A percentile compares a stretch with the other conserved stretches of the same genome.
Evolutionary conservation across 53 echinoderm and acorn worm genomes (phyloP).

Genomic region (Luidia sarsii): DNA sequence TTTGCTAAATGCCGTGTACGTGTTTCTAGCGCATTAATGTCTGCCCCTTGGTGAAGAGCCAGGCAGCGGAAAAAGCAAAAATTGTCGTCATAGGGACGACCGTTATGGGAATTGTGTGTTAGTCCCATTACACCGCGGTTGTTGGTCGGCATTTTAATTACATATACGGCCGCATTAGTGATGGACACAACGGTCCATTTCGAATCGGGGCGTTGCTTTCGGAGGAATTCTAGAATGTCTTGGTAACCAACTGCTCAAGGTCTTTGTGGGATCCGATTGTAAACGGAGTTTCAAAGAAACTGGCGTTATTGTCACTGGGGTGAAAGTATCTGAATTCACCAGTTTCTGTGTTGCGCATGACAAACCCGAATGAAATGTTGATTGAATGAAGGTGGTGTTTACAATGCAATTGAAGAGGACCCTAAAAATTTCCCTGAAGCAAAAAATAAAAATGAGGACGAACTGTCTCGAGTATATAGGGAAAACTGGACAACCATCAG

Average conservation of each 20-base stretch:
- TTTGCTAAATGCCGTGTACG: not conserved
- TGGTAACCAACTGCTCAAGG: conserved; percentile 14
- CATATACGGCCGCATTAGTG: conserved; percentile 33
- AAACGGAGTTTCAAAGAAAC: conserved; percentile 5
- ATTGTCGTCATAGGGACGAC: conserved; percentile 6
- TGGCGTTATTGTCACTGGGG: conserved; percentile 35
- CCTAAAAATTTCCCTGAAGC: too few relatives aligned
- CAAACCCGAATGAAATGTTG: conserved; percentile 37
- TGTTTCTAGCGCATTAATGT: not conserved
- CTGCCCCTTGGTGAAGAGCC: not conserved
- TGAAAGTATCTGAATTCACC: conserved; percentile 54
- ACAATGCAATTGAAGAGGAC: too few relatives aligned
- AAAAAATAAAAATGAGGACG: not conserved
- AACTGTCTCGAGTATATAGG: not conserved
- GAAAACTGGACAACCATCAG: conserved; percentile 22
- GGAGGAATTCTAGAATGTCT: conserved; percentile 20
- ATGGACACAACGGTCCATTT: conserved; percentile 48
- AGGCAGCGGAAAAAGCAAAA: conserved; percentile 40
- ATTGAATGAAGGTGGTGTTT: not conserved
- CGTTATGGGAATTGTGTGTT: not conserved
- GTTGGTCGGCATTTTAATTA: conserved; percentile 21
- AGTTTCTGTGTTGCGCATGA: conserved; percentile 54
- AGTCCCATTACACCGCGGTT: conserved; percentile 30
- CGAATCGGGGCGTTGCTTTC: conserved; percentile 4
- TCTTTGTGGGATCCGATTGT: conserved; percentile 2